Percentiles rank a stretch among this genome's conserved stretches.
Evolutionary conservation across 2,888 invertebrate genomes (phyloP).

Genomic region (Clanis bilineata): DNA sequence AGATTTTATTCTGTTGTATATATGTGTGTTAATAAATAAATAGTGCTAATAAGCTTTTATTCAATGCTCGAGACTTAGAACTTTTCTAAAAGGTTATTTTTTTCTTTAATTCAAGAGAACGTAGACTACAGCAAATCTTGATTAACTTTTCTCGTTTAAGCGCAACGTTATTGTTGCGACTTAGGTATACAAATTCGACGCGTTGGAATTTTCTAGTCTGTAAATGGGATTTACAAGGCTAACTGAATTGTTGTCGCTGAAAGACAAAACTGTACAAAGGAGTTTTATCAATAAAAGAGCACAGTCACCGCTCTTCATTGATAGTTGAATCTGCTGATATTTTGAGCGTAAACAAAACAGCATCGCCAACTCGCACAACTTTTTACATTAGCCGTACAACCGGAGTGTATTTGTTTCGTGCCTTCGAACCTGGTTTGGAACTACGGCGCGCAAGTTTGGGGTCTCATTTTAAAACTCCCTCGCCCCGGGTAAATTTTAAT

Average conservation of each 20-base stretch:
- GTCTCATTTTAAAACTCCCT: slow-evolving; percentile 69
- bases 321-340: slow-evolving; percentile 58
- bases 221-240: background rate
- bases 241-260: background rate
- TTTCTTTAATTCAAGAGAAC: background rate
- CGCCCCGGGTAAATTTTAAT: slow-evolving; percentile 65
- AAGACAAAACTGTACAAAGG: background rate
- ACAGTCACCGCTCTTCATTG: slow-evolving; percentile 22
- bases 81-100: background rate
- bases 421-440: slow-evolving; percentile 61
- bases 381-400: slow-evolving; percentile 70
- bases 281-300: slow-evolving; percentile 16
- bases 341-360: slow-evolving; percentile 64
- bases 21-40: background rate
- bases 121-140: background rate
- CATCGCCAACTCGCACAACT: slow-evolving; percentile 60
- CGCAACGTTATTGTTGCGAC: background rate
- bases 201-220: background rate
- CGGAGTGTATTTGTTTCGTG: slow-evolving; percentile 67
- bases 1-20: background rate
- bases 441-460: slow-evolving; percentile 67
- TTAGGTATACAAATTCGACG: background rate
- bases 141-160: slow-evolving; percentile 1
- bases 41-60: background rate
- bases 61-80: background rate